Conservation (phyloP, 1,140 invertebrate genomes). For the Atta colombica region DNA sequence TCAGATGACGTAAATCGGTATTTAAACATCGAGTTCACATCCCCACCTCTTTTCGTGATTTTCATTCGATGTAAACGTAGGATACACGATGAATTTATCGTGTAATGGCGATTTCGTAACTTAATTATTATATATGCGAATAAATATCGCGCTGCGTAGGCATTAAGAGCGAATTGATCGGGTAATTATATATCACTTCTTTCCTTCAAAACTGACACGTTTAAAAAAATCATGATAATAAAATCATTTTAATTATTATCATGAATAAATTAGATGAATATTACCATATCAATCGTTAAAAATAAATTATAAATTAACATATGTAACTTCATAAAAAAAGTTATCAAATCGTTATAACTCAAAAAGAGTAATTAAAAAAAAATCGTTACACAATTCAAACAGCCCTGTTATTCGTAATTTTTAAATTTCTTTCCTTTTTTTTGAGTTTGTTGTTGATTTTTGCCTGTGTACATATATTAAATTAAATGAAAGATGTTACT, state of each 20-base stretch:
- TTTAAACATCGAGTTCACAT: conserved; percentile 21
- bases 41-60: conserved; percentile 10
- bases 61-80: background rate
- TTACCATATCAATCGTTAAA: background rate
- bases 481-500: conserved; percentile 22
- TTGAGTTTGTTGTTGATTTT: background rate
- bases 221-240: too few relatives aligned
- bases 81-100: conserved; percentile 24
- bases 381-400: too few relatives aligned
- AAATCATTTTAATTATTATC: too few relatives aligned
- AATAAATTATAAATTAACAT: background rate
- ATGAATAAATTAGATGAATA: too few relatives aligned
- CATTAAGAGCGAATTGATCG: background rate
- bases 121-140: conserved; percentile 18
- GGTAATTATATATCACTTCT: too few relatives aligned
- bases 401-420: too few relatives aligned
- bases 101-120: conserved; percentile 10
- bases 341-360: too few relatives aligned
- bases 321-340: background rate
- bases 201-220: too few relatives aligned
- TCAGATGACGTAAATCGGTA: conserved; percentile 31
- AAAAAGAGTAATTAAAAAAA: too few relatives aligned
- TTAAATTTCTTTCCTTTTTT: too few relatives aligned
- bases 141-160: background rate
- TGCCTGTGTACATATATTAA: background rate